These are phyloP conservation scores for Tupiocoris notatus DNA, from an alignment of 2,888 invertebrate genomes.

Conservation along the genomic window DNA sequence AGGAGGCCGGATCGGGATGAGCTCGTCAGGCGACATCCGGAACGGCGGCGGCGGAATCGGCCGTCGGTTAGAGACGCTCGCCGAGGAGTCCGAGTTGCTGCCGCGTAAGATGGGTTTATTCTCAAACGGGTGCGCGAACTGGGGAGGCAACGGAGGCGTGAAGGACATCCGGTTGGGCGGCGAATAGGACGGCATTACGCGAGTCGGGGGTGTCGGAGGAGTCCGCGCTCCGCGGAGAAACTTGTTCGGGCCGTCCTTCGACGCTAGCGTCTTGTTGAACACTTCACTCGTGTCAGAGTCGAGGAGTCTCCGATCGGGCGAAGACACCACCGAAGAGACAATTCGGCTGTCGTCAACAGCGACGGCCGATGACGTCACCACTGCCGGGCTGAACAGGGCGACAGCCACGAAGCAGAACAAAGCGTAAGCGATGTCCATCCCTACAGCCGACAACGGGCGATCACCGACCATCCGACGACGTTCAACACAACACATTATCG, in stretches of 20 bases:
- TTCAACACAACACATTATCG: neutral
- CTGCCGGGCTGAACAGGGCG: conserved; percentile 23
- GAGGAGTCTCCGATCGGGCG: conserved; percentile 47
- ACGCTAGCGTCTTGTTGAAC: conserved; percentile 50
- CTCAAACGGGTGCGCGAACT: conserved; percentile 78
- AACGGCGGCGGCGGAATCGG: conserved; percentile 74
- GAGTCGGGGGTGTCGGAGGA: conserved; percentile 56
- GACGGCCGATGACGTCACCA: conserved; percentile 28
- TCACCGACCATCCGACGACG: neutral
- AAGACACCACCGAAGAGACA: conserved; percentile 34
- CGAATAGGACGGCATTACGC: conserved; percentile 69
- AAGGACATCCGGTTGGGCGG: conserved; percentile 73
- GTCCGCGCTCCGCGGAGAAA: conserved; percentile 60
- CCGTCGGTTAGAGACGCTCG: conserved; percentile 66
- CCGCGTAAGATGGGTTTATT: conserved; percentile 82
- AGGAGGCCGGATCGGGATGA: conserved; percentile 76
- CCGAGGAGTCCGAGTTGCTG: conserved; percentile 61
- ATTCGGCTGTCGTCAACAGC: neutral
- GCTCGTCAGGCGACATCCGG: conserved; percentile 64
- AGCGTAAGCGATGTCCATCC: no score
- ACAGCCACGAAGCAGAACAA: conserved; percentile 23
- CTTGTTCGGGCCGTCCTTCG: conserved; percentile 49
- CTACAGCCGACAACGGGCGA: no score
- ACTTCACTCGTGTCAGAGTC: conserved; percentile 49
- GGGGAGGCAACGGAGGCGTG: conserved; percentile 80